Evolutionary conservation across 2,888 invertebrate genomes (phyloP).

Genomic region (Rhagonycha fulva): DNA sequence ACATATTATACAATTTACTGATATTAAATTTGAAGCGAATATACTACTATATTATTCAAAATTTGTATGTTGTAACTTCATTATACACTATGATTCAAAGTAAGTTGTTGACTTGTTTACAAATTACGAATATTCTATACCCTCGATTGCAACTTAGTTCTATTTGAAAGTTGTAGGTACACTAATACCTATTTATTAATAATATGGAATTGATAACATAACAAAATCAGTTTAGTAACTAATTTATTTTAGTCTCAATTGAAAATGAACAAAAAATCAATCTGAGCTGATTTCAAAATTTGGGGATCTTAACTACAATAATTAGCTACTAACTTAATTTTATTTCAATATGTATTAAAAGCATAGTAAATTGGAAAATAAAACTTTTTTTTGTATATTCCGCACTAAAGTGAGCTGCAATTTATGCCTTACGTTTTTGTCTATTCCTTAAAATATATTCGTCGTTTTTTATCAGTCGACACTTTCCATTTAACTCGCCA

Average conservation of each 20-base stretch:
- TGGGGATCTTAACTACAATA: too few relatives aligned
- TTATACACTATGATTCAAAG: neutral
- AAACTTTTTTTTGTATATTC: neutral
- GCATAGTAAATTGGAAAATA: neutral
- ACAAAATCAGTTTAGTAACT: neutral
- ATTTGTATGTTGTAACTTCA: neutral
- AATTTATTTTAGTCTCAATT: neutral
- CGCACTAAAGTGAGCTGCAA: neutral
- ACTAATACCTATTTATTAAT: neutral
- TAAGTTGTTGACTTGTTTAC: neutral
- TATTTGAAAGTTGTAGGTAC: neutral
- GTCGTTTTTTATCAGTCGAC: neutral
- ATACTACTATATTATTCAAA: neutral
- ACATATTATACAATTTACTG: neutral
- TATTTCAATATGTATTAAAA: neutral
- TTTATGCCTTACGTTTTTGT: neutral
- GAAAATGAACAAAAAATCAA: too few relatives aligned
- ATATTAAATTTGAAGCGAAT: neutral
- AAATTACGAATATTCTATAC: neutral
- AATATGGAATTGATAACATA: neutral
- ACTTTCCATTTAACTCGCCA: neutral
- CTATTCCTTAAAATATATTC: neutral
- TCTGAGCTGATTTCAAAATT: too few relatives aligned
- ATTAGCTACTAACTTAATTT: neutral
- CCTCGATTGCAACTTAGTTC: neutral